Percentiles rank a stretch among this genome's conserved stretches.
Conservation (phyloP, 2,797 vertebrate genomes). For the Rhynchonycteris naso region DNA sequence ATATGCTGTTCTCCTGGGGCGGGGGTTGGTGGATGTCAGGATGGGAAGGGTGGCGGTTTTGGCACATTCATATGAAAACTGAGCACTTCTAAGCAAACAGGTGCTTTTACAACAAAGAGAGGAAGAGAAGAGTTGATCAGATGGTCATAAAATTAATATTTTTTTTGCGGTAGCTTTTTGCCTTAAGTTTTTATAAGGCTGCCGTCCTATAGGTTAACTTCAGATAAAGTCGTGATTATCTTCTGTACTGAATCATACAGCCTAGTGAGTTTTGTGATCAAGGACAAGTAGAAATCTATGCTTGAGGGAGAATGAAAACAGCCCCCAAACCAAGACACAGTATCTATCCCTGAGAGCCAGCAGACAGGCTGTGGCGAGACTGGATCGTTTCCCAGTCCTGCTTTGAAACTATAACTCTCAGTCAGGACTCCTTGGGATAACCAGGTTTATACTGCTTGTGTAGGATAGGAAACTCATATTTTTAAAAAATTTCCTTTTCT, state of each 20-base stretch:
- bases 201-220: neutral
- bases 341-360: neutral
- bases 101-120: conserved; percentile 9
- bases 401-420: neutral
- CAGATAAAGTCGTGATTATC: conserved; percentile 2
- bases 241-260: neutral
- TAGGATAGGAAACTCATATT: neutral
- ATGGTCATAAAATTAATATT: neutral
- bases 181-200: neutral
- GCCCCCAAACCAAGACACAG: neutral
- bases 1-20: conserved; percentile 1
- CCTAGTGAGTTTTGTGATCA: neutral
- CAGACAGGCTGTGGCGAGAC: neutral
- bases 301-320: conserved; percentile 8
- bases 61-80: conserved; percentile 9
- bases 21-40: neutral
- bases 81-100: neutral
- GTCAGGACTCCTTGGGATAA: neutral
- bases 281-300: neutral
- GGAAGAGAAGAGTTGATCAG: neutral
- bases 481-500: neutral
- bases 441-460: neutral
- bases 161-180: conserved; percentile 53
- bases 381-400: neutral
- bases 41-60: neutral